Conservation (phyloP, 1,140 invertebrate species). For the Homalodisca vitripennis region DNA sequence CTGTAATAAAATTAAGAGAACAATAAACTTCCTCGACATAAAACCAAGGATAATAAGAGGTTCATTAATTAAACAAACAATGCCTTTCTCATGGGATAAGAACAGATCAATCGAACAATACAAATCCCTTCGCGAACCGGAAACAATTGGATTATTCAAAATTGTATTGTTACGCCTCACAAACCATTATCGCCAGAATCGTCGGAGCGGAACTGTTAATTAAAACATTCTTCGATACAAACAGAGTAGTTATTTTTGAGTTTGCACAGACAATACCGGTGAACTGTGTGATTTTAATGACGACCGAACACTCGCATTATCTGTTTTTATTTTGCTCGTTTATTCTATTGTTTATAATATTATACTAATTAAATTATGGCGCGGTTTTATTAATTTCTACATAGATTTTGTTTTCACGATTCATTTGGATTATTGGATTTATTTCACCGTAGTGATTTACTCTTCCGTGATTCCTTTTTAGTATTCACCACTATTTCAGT, state of each 20-base stretch:
- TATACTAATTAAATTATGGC: too few relatives aligned
- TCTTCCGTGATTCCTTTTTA: too few relatives aligned
- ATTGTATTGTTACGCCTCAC: neutral
- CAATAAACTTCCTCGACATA: conserved; percentile 4
- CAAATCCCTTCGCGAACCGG: neutral
- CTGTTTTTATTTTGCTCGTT: too few relatives aligned
- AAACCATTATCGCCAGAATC: neutral
- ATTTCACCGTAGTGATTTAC: too few relatives aligned
- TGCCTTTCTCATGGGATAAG: neutral
- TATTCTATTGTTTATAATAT: too few relatives aligned
- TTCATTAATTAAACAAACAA: conserved; percentile 19
- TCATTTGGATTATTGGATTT: too few relatives aligned
- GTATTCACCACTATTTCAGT: too few relatives aligned
- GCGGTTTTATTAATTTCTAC: too few relatives aligned
- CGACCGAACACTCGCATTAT: too few relatives aligned
- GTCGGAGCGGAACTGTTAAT: neutral
- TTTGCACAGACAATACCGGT: neutral
- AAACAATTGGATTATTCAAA: conserved; percentile 8
- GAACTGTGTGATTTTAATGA: neutral
- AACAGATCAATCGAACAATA: conserved; percentile 2
- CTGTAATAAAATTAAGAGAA: neutral
- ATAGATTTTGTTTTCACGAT: too few relatives aligned
- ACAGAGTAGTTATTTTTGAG: neutral
- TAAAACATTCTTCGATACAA: neutral
- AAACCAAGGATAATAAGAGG: neutral